A percentile compares a stretch with the other conserved stretches of the same genome.
Evolutionary conservation across 2,113 vertebrate genomes (phyloP).

Genomic region (Macrotis lagotis): DNA sequence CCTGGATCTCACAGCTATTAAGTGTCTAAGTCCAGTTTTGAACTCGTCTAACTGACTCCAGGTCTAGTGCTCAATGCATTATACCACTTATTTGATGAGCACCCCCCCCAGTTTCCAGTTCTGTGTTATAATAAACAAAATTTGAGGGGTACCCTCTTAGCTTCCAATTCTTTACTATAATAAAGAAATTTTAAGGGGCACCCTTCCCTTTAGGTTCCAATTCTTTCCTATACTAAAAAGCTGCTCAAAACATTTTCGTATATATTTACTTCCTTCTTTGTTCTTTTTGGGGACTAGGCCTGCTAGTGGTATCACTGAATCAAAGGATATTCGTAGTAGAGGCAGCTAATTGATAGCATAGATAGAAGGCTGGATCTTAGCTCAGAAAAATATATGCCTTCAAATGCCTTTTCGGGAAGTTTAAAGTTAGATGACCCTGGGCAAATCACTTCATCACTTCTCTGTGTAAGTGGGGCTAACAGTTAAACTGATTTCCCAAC

Average conservation of each 20-base stretch:
- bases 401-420: background rate
- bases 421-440: background rate
- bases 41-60: background rate
- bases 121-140: too few species aligned
- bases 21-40: background rate
- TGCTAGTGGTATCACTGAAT: background rate
- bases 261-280: background rate
- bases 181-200: too few species aligned
- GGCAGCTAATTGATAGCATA: background rate
- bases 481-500: background rate
- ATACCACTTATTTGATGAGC: background rate
- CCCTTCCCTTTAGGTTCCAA: background rate
- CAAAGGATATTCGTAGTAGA: too few species aligned
- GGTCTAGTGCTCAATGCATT: background rate
- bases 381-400: background rate
- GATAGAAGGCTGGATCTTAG: background rate
- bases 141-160: too few species aligned
- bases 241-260: too few species aligned
- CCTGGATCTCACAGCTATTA: background rate
- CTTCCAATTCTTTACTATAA: too few species aligned
- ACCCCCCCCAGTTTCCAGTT: too few species aligned
- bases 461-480: background rate
- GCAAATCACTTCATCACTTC: too few species aligned
- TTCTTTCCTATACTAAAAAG: background rate
- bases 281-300: background rate